These are phyloP conservation scores for Atopsyche davidsoni DNA, from an alignment of 1,140 invertebrate genomes.

Conservation along the genomic window DNA sequence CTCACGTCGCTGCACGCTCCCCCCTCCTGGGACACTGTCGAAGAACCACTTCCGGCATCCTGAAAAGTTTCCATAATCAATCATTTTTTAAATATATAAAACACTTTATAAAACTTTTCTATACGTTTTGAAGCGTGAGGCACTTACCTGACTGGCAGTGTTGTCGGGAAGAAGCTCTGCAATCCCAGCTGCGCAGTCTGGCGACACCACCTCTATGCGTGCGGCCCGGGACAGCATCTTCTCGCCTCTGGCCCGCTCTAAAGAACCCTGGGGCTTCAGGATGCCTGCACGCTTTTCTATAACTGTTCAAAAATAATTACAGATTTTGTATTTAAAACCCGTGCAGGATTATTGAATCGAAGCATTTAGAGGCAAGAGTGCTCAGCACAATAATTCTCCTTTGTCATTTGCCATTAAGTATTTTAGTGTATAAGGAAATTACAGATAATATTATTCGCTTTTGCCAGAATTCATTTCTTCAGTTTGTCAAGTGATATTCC, in stretches of 20 bases:
- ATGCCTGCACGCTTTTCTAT: slow-evolving; percentile 59
- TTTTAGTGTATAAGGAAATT: too few relatives aligned
- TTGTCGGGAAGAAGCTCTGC: slow-evolving; percentile 7
- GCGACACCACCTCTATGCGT: slow-evolving; percentile 37
- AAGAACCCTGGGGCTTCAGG: slow-evolving; percentile 61
- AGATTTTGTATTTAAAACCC: too few relatives aligned
- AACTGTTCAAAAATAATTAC: slow-evolving; percentile 29
- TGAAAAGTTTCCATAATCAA: slow-evolving; percentile 2
- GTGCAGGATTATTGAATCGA: too few relatives aligned
- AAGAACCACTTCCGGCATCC: slow-evolving; percentile 27
- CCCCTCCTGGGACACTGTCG: slow-evolving; percentile 29
- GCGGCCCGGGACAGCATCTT: slow-evolving; percentile 31
- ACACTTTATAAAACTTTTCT: neutral
- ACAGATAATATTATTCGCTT: too few relatives aligned
- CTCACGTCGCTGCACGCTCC: slow-evolving; percentile 23
- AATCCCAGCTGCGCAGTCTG: too few relatives aligned
- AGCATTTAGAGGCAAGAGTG: too few relatives aligned
- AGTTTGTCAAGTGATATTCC: slow-evolving; percentile 25
- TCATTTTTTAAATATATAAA: slow-evolving; percentile 1
- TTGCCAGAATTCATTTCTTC: slow-evolving; percentile 58
- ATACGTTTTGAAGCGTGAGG: too few relatives aligned
- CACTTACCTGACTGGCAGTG: slow-evolving; percentile 21
- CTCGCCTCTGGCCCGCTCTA: slow-evolving; percentile 57
- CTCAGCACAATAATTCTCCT: too few relatives aligned
- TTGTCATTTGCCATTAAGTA: too few relatives aligned